A percentile compares a stretch with the other conserved stretches of the same genome.
Evolutionary conservation across 2,888 invertebrate species (phyloP).

Genomic region (Oligia latruncula): DNA sequence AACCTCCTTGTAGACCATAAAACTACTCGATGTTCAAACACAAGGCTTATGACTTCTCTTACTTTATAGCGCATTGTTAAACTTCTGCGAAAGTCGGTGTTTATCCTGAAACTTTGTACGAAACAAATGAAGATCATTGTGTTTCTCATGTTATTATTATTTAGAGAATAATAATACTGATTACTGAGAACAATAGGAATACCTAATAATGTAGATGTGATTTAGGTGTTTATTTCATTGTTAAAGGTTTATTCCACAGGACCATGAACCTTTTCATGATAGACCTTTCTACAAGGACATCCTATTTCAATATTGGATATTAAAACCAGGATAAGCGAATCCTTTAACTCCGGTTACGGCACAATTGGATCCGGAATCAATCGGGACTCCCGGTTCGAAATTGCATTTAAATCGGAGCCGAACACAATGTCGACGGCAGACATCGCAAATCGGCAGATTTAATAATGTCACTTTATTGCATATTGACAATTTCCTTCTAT

Average conservation of each 20-base stretch:
- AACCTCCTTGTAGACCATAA: conserved; percentile 24
- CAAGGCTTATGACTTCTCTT: conserved; percentile 29
- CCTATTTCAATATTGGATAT: conserved; percentile 4
- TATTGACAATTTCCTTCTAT: conserved; percentile 11
- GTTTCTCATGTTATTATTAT: neutral
- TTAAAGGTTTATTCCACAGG: neutral
- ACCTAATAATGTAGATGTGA: neutral
- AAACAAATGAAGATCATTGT: conserved; percentile 21
- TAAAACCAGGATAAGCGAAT: conserved; percentile 4
- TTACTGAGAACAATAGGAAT: conserved; percentile 10
- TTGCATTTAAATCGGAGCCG: conserved; percentile 27
- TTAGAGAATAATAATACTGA: neutral
- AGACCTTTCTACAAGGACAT: neutral
- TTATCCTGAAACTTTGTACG: conserved; percentile 27
- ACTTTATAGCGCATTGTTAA: conserved; percentile 54
- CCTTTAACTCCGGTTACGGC: conserved; percentile 27
- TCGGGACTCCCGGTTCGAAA: conserved; percentile 15
- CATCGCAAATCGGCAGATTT: conserved; percentile 16
- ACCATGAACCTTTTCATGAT: neutral
- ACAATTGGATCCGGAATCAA: conserved; percentile 36
- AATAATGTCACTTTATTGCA: conserved; percentile 28
- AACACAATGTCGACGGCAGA: conserved; percentile 11
- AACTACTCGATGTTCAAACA: conserved; percentile 33
- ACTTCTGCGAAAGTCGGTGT: conserved; percentile 23
- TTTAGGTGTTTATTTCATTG: neutral